phyloP scores from a whole-genome alignment of 2,113 vertebrate species.

The Erinaceus europaeus region DNA sequence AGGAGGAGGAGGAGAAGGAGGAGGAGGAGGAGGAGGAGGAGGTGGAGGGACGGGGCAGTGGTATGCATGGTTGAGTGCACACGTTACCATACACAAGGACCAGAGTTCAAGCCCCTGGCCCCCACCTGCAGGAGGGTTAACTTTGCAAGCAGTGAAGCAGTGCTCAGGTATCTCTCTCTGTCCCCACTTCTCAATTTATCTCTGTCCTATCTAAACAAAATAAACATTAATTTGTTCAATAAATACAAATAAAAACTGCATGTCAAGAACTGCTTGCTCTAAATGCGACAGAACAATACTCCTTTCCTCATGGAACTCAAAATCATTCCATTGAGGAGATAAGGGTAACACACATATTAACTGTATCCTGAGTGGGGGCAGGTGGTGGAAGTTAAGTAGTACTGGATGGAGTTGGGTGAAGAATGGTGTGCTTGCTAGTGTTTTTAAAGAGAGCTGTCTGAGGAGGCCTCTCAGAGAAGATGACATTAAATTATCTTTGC shows the following conservation, averaged over 20 bases:
- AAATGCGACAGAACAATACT: background rate
- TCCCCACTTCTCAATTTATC: no score
- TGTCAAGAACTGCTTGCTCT: background rate
- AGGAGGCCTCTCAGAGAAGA: background rate
- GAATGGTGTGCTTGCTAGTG: background rate
- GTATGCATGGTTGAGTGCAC: background rate
- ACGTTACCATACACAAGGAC: no score
- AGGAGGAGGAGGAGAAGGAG: no score
- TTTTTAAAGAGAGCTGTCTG: background rate
- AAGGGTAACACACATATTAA: no score
- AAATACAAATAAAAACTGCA: background rate
- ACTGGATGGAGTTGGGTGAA: background rate
- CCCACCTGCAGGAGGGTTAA: no score
- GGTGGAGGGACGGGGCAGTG: background rate
- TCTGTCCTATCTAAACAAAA: background rate
- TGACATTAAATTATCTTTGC: slow-evolving; percentile 27
- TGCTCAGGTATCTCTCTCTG: no score
- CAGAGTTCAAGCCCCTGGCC: no score
- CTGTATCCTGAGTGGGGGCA: background rate
- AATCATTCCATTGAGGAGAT: no score
- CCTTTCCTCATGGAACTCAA: background rate
- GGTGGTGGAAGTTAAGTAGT: background rate
- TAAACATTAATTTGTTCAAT: background rate
- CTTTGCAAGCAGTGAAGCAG: no score
- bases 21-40: no score